Base-by-base conservation (phyloP, 2,888 invertebrate genomes). In the Choreutis nemorana region DNA sequence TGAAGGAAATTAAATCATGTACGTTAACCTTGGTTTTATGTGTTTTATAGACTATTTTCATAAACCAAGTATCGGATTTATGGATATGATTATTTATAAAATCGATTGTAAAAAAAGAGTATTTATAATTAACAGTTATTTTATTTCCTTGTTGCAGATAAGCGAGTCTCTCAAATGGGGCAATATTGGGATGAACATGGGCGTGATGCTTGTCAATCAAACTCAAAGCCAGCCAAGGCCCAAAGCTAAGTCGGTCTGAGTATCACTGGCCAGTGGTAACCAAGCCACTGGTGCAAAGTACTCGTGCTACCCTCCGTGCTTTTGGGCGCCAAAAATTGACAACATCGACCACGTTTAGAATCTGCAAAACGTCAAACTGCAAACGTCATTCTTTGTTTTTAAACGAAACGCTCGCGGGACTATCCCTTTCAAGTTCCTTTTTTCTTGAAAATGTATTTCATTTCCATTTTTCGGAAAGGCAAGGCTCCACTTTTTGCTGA, bases 141-240 rank as follows among this genome's bases (percentile, higher is more conserved):
- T n/a, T n/a, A n/a, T n/a, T n/a, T n/a, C n/a, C n/a, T 77, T 71
- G 78, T 83, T 83, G 25, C 79, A 87, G 87, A 83, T 86, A 67
- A 85, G 84, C 62, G 86, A 86, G 71, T 84, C 85, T 55, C 79
- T 85, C 41, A 86, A 84, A 67, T 87, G 86, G 86, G 85, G 86
- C 51, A 85, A 82, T 64, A 81, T 87, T 50, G 86, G 86, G 54
- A 84, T 86, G 81, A 86, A 83, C 55, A 84, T 85, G 64, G 86
- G 86, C 45, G 83, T 86, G 42, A 70, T 85, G 66, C 75, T 86
- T 40, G 78, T 87, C 44, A 83, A 77, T 61, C 83, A 83, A 59
- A 65, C 46, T 48, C 45, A 49, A 26, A 43, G 35, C 29, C 56
- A 68, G 43, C 51, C 55, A 32, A 44, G 68, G 35, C 57, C 64